Base-by-base conservation (phyloP, 2,888 invertebrate species). In the Synergus laeviventris region DNA sequence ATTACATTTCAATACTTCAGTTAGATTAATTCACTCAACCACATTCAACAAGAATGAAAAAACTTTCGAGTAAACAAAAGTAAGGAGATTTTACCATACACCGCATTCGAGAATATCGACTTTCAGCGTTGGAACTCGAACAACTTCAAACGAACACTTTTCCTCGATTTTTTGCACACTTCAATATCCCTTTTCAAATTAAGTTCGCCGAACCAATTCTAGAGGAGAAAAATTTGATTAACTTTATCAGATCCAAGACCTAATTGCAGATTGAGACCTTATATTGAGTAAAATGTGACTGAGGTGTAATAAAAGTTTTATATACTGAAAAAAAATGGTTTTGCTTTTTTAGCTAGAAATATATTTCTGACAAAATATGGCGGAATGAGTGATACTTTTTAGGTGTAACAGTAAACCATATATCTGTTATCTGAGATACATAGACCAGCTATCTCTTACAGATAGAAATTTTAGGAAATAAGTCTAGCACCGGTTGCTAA, bases 61-160 rank as follows among this genome's bases (percentile, higher is more conserved):
- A 70, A 70, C 49, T 70, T 70, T 24, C n/a, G n/a, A 70, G 49
- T 70, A 70, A 70, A 49, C 70, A 70, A 49, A 70, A 70, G 49
- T 70, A 45, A 24, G 70, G 5, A 70, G 18, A 49, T 70, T 70
- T 70, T 49, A 70, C 24, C 49, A 70, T 70, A 70, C 31, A 70
- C n/a, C 12, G 49, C 31, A 49, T 31, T n/a, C 31, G 70, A 49
- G 31, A 49, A 49, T 24, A 66, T 45, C 49, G 49, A 70, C 31
- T 66, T 31, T 70, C 70, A 70, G n/a, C 49, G 61, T 31, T 36
- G 45, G 24, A 62, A 62, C 62, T 62, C 38, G 62, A 38, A 39
- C 36, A n/a, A 38, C 49, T 31, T 70, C 49, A 70, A 70, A 70
- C 49, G n/a, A 70, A 49, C 18, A 70, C n/a, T 70, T 70, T 24